Conservation (phyloP, 2,888 invertebrate genomes). For the Cistogaster globosa region DNA sequence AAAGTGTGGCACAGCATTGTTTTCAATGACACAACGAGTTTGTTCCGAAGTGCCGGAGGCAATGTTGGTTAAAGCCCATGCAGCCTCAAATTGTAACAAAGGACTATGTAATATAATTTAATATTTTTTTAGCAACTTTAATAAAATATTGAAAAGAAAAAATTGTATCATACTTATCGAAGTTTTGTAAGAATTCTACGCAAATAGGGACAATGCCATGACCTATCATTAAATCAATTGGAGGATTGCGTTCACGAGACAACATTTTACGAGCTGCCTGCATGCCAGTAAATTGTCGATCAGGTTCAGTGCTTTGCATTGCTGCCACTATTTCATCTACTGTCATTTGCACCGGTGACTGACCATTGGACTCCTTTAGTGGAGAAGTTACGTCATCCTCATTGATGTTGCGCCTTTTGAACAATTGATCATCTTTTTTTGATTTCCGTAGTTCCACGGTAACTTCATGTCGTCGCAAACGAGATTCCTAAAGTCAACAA, state of each 20-base stretch:
- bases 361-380: slow-evolving; percentile 83
- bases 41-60: slow-evolving; percentile 97
- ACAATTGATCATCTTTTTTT: slow-evolving; percentile 95
- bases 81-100: slow-evolving; percentile 95
- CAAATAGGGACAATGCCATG: slow-evolving; percentile 93
- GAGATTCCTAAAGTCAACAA: slow-evolving; percentile 84
- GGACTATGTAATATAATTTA: slow-evolving; percentile 84
- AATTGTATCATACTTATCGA: slow-evolving; percentile 86
- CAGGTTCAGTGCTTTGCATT: slow-evolving; percentile 87
- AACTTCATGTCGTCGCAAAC: slow-evolving; percentile 94
- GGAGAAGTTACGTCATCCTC: slow-evolving; percentile 84
- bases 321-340: slow-evolving; percentile 89
- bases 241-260: slow-evolving; percentile 94
- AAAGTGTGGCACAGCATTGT: slow-evolving; percentile 93
- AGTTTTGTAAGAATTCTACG: slow-evolving; percentile 88
- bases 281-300: slow-evolving; percentile 87
- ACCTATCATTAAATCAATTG: slow-evolving; percentile 92
- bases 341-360: slow-evolving; percentile 84
- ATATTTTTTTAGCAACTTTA: no score
- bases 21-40: slow-evolving; percentile 92
- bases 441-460: slow-evolving; percentile 96
- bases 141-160: neutral
- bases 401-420: slow-evolving; percentile 93
- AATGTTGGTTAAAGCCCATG: slow-evolving; percentile 99
- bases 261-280: slow-evolving; percentile 94